Evolutionary conservation across 2,113 vertebrate genomes (phyloP).

Genomic region (Ctenomys sociabilis): DNA sequence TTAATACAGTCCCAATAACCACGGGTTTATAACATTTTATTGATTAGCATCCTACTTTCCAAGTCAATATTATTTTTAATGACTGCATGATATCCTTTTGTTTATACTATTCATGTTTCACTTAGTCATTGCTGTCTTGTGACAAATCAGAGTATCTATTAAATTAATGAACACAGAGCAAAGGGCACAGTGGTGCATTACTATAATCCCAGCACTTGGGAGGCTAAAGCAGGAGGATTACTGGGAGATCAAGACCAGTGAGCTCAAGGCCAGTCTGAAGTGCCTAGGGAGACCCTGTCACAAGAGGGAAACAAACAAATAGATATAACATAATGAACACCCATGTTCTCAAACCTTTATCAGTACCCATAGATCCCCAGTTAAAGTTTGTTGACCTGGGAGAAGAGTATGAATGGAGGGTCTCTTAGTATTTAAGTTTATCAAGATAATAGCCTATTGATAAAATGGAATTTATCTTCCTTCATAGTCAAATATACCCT

Average conservation of each 20-base stretch:
- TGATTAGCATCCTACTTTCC: neutral
- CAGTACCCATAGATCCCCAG: neutral
- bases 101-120: neutral
- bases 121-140: neutral
- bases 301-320: too few species aligned
- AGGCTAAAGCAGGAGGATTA: too few species aligned
- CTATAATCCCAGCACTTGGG: too few species aligned
- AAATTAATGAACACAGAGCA: neutral
- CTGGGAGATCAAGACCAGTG: too few species aligned
- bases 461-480: neutral
- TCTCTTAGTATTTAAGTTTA: neutral
- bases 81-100: neutral
- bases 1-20: neutral
- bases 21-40: neutral
- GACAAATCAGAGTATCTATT: neutral
- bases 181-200: too few species aligned
- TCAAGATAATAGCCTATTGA: neutral
- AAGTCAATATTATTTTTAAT: slow-evolving; percentile 22
- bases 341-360: neutral
- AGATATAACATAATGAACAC: neutral
- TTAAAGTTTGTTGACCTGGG: neutral
- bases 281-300: too few species aligned
- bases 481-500: neutral
- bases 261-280: too few species aligned
- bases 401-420: neutral